A percentile compares a stretch with the other conserved stretches of the same genome.
Evolutionary conservation across 2,113 vertebrate species (phyloP).

Genomic region (Pterocles orientalis): DNA sequence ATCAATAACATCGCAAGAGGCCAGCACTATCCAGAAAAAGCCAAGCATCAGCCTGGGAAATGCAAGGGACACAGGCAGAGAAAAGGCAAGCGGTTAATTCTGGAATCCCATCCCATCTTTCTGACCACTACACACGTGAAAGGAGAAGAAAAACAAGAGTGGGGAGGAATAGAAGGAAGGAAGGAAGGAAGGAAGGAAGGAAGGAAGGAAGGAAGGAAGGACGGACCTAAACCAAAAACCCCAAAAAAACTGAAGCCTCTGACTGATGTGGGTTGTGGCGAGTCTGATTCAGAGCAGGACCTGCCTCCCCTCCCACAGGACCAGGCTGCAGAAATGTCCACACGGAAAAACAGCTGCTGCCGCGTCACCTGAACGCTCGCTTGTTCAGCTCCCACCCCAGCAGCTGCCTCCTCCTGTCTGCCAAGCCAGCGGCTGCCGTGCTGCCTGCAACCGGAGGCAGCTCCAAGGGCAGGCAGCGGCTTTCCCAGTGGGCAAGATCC

Average conservation of each 20-base stretch:
- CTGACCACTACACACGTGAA: not conserved
- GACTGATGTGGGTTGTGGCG: conserved; percentile 11
- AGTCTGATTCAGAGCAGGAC: conserved; percentile 31
- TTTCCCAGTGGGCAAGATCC: not conserved
- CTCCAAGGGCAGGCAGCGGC: not conserved
- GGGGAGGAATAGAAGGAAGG: not conserved
- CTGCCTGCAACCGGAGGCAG: not conserved
- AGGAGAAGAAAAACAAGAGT: not conserved
- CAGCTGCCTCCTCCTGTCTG: conserved; percentile 17
- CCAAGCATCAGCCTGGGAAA: not conserved
- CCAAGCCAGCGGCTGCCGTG: not conserved
- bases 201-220: no score
- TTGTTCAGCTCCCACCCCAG: not conserved
- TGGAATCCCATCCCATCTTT: not conserved
- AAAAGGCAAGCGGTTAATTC: not conserved
- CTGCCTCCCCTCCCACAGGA: not conserved
- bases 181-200: not conserved
- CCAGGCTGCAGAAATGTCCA: not conserved
- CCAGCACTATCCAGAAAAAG: not conserved
- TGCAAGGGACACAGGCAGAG: not conserved
- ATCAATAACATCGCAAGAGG: not conserved
- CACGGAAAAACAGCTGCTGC: not conserved
- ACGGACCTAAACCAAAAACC: not conserved
- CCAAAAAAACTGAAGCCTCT: not conserved
- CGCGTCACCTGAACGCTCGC: not conserved